A percentile compares a stretch with the other conserved stretches of the same genome.
These are phyloP conservation scores for Nerophis lumbriciformis DNA, from an alignment of 2,113 vertebrate genomes.

Conservation along the genomic window DNA sequence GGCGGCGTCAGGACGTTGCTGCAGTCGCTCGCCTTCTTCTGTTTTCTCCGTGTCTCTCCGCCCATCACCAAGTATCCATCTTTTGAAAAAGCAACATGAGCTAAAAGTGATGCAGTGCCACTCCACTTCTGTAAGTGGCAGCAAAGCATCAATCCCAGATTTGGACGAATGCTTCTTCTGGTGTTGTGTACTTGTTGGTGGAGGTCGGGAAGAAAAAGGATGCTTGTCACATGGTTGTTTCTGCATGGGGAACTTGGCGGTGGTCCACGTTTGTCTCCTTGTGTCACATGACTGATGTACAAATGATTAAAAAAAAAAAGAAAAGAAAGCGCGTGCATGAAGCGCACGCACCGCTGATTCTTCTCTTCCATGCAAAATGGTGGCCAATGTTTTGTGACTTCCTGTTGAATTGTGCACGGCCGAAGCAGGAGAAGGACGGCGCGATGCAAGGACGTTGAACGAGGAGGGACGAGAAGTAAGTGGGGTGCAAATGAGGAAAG, in stretches of 20 bases:
- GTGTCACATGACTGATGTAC: slow-evolving; percentile 64
- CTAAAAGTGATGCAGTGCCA: background rate
- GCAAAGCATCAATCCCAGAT: background rate
- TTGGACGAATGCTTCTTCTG: background rate
- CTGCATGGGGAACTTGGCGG: slow-evolving; percentile 48
- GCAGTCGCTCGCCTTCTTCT: too few species aligned
- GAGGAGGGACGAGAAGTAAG: too few species aligned
- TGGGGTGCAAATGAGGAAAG: background rate
- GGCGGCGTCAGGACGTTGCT: too few species aligned
- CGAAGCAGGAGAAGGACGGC: too few species aligned
- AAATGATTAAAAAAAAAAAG: slow-evolving; percentile 47
- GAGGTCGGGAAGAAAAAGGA: slow-evolving; percentile 14
- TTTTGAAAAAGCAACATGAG: too few species aligned
- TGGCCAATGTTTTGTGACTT: too few species aligned
- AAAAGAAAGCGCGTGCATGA: background rate
- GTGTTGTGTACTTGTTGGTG: background rate
- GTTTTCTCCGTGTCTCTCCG: too few species aligned
- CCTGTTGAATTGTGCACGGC: too few species aligned
- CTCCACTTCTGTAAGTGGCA: background rate
- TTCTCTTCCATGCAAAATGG: background rate
- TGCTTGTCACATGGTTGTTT: slow-evolving; percentile 63
- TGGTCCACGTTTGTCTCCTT: slow-evolving; percentile 48
- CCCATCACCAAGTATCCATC: too few species aligned
- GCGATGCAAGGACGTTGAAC: too few species aligned
- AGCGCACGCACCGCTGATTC: background rate